Percentiles rank a stretch among this genome's conserved stretches.
phyloP scores from a whole-genome alignment of 2,797 vertebrate genomes.

The Hyperoplus immaculatus region DNA sequence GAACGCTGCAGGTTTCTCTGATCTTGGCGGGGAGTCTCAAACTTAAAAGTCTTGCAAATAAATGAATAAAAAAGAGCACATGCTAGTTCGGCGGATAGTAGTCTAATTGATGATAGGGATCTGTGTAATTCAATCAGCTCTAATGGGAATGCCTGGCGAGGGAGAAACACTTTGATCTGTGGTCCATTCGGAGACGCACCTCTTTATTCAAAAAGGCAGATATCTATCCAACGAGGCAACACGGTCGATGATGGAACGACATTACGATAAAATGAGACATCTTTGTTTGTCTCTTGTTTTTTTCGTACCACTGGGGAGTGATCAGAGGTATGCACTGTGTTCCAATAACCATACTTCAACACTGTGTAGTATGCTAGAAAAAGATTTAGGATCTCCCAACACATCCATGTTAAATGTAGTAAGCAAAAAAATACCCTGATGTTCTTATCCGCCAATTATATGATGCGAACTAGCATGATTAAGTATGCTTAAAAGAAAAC shows the following conservation, averaged over 20 bases:
- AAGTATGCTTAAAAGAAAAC: too few species aligned
- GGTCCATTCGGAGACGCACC: constrained; percentile 38
- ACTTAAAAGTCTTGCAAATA: constrained; percentile 48
- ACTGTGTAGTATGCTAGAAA: too few species aligned
- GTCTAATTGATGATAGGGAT: constrained; percentile 71
- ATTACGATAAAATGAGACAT: constrained; percentile 20
- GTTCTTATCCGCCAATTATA: too few species aligned
- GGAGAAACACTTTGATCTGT: constrained; percentile 69
- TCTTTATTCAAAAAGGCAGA: constrained; percentile 50
- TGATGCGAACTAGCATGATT: too few species aligned
- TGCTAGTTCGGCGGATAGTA: constrained; percentile 34
- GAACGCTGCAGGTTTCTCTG: constrained; percentile 58
- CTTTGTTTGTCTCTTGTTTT: neutral
- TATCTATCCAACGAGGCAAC: constrained; percentile 29
- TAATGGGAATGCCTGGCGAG: constrained; percentile 71
- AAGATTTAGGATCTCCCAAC: too few species aligned
- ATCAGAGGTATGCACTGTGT: constrained; percentile 23
- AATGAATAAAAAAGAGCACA: neutral
- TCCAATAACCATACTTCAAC: too few species aligned
- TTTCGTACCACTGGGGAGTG: neutral
- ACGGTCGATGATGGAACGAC: constrained; percentile 16
- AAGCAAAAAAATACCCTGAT: too few species aligned
- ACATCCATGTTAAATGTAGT: too few species aligned
- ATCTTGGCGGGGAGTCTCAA: constrained; percentile 65
- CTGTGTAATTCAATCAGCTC: constrained; percentile 74